These are phyloP conservation scores for Clarias platycephalus DNA, from an alignment of 2,797 vertebrate species.

Conservation along the genomic window DNA sequence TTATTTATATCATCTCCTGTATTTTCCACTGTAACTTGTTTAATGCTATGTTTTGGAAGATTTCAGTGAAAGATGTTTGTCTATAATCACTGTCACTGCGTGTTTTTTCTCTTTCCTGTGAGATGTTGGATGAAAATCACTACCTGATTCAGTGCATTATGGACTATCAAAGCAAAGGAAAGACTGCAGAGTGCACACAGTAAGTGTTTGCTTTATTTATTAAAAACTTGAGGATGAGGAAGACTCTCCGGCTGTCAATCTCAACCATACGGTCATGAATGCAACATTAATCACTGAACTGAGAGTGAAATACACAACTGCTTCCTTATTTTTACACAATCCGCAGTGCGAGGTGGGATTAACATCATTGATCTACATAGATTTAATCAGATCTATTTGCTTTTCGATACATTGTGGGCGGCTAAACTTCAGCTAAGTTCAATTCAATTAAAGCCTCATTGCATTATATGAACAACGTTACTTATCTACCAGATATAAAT, in stretches of 20 bases:
- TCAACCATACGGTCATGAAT: neutral
- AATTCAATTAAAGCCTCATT: neutral
- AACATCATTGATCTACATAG: neutral
- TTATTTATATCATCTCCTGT: neutral
- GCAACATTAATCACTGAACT: neutral
- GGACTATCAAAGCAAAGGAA: constrained; percentile 98
- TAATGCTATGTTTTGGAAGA: neutral
- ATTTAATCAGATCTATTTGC: neutral
- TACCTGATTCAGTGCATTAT: constrained; percentile 97
- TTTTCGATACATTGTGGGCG: neutral
- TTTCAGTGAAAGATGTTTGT: neutral
- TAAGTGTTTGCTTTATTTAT: constrained; percentile 69
- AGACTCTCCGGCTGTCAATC: neutral
- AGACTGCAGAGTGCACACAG: constrained; percentile 94
- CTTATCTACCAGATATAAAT: neutral
- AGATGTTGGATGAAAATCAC: constrained; percentile 98
- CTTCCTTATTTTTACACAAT: neutral
- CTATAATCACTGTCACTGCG: neutral
- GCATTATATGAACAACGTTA: neutral
- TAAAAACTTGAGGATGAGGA: neutral
- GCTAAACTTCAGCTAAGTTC: neutral
- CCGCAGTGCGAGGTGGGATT: neutral
- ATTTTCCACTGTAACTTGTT: neutral
- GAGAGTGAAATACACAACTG: neutral
- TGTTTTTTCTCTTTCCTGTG: constrained; percentile 43